These are phyloP conservation scores for Amblyopsis rosae DNA, from an alignment of 2,113 vertebrate species.

Conservation along the genomic window DNA sequence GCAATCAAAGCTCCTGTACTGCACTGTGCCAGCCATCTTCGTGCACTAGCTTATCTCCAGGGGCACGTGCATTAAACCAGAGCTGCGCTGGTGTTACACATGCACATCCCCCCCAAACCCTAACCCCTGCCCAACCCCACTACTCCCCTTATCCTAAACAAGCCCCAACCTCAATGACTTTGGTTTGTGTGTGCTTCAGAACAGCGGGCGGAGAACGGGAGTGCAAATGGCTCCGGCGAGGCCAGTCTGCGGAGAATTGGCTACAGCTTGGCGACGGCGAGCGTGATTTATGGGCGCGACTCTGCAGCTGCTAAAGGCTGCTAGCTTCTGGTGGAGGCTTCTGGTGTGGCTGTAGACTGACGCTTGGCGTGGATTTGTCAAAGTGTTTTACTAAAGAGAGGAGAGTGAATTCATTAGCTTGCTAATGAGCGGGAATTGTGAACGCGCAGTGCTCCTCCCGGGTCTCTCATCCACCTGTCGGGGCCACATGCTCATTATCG, in stretches of 20 bases:
- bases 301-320: slow-evolving; percentile 51
- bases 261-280: slow-evolving; percentile 23
- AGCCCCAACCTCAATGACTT: slow-evolving; percentile 49
- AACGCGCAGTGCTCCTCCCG: slow-evolving; percentile 43
- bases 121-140: too few relatives aligned
- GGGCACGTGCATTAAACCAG: slow-evolving; percentile 49
- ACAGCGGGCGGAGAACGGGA: background rate
- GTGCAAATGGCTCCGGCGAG: slow-evolving; percentile 35
- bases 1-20: too few relatives aligned
- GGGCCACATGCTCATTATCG: slow-evolving; percentile 52
- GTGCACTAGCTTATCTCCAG: slow-evolving; percentile 3
- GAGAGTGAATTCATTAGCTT: slow-evolving; percentile 68
- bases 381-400: slow-evolving; percentile 49
- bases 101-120: slow-evolving; percentile 27
- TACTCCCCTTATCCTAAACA: slow-evolving; percentile 21
- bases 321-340: slow-evolving; percentile 5
- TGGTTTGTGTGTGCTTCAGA: slow-evolving; percentile 36
- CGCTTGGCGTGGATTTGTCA: slow-evolving; percentile 65
- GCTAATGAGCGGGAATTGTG: slow-evolving; percentile 59
- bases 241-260: slow-evolving; percentile 32
- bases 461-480: slow-evolving; percentile 54
- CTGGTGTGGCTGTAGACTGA: slow-evolving; percentile 46
- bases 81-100: slow-evolving; percentile 35
- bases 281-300: slow-evolving; percentile 45
- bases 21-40: too few relatives aligned